Base-by-base conservation (phyloP, 2,113 vertebrate genomes). In the Boulengeromyrus knoepffleri region DNA sequence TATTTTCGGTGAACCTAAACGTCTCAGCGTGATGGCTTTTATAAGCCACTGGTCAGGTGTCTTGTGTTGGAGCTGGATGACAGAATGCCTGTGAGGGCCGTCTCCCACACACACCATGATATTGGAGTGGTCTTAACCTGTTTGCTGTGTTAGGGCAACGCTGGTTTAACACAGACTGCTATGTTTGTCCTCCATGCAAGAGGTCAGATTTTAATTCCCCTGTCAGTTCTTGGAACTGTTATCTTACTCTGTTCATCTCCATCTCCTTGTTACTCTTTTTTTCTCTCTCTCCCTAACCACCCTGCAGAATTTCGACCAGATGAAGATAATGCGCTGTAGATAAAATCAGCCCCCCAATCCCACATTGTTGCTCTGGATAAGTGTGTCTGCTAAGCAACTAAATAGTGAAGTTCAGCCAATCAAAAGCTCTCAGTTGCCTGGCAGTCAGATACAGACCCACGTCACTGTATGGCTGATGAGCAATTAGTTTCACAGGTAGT, bases 241-340 rank as follows among this genome's bases (percentile, higher is more conserved):
- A 47, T 85, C 83, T 31, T 70, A 27, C n/a, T 31, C 27, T 74
- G 31, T 17, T 7, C 15, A 3, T 19, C 74, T 42, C 36, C 83
- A 21, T 46, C 45, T n/a, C 3, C 17, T 3, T 27, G 50, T 36
- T 5, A 45, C 17, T 50, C 89, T 90, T 93, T 90, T 92, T 90
- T 92, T 92, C 90, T 6, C 90, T 90, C 88, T 91, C 93, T 88
- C n/a, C 36, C 12, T 36, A 58, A 58, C 8, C 31, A 39, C 87
- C 31, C 36, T 53, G 85, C 39, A 89, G 90, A 31, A 36, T 62
- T 46, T 88, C 46, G 85, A 86, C 46, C 58, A 15, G 31, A 77
- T 21, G 74, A 88, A 88, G 88, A 58, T 83, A 89, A 89, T 0
- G 39, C 58, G 74, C 90, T 58, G 86, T 80, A 86, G 89, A 88